Conservation (phyloP, 92 coral and sea anemone genomes). For the Epizoanthus rinbou region DNA sequence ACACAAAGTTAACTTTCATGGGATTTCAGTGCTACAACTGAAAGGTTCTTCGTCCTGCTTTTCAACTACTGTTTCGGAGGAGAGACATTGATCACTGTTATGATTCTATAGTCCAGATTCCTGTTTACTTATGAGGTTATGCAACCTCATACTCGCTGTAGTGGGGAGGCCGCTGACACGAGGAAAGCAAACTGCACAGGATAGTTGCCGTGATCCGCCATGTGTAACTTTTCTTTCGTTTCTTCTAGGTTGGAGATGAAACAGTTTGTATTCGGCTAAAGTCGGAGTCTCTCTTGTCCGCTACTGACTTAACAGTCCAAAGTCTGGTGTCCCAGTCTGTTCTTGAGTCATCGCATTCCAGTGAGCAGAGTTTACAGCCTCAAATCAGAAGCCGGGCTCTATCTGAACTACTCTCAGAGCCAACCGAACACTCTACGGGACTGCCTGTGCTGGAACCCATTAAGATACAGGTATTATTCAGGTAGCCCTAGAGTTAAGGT, state of each 20-base stretch:
- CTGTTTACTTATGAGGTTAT: too few relatives aligned
- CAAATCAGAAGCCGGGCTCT: conserved; percentile 83
- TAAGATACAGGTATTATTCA: conserved; percentile 64
- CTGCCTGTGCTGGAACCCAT: conserved; percentile 91
- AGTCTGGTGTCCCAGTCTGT: conserved; percentile 71
- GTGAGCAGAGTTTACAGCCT: conserved; percentile 21
- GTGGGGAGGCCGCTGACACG: too few relatives aligned
- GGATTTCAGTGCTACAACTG: too few relatives aligned
- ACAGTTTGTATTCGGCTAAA: conserved; percentile 70
- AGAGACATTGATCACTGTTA: too few relatives aligned
- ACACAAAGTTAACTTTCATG: too few relatives aligned
- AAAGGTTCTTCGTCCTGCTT: too few relatives aligned
- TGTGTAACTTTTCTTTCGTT: neutral
- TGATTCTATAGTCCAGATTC: too few relatives aligned
- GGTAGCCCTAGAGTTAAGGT: too few relatives aligned
- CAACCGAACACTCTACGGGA: conserved; percentile 44
- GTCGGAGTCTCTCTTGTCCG: conserved; percentile 81
- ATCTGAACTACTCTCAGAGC: conserved; percentile 77
- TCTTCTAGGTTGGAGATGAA: conserved; percentile 65
- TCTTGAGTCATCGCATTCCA: conserved; percentile 32
- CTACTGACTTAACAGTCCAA: conserved; percentile 89
- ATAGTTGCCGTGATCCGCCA: too few relatives aligned
- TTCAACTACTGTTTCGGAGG: too few relatives aligned
- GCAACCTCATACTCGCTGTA: too few relatives aligned
- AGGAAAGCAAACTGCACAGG: too few relatives aligned